These are phyloP conservation scores for Neotoxoptera formosana DNA, from an alignment of 1,140 invertebrate species.

Conservation along the genomic window DNA sequence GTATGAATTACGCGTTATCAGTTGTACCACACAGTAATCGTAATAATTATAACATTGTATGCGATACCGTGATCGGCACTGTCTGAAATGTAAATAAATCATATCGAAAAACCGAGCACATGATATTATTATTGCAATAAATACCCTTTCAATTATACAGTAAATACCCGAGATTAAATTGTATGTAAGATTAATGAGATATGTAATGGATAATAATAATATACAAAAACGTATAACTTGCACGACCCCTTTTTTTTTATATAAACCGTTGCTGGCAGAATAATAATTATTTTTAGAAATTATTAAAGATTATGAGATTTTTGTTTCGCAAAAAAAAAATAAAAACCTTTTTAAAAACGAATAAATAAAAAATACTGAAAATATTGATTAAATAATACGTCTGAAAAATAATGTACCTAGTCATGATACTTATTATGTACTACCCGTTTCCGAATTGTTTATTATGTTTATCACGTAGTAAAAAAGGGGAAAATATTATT, in stretches of 20 bases:
- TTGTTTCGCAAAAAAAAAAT: neutral
- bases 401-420: neutral
- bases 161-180: neutral
- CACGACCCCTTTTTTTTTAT: too few species aligned
- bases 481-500: slow-evolving; percentile 7
- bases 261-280: neutral
- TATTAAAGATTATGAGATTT: neutral
- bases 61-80: neutral
- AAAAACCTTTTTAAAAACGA: neutral
- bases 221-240: neutral
- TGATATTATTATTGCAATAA: neutral
- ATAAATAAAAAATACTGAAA: neutral
- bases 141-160: slow-evolving; percentile 14
- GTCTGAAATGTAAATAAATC: neutral
- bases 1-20: neutral
- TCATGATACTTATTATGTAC: neutral
- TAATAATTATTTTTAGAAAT: neutral
- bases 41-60: neutral
- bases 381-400: neutral
- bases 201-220: too few species aligned
- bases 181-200: neutral
- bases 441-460: neutral
- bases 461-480: slow-evolving; percentile 31
- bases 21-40: neutral
- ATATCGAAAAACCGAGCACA: neutral